Conservation (phyloP, 1,140 invertebrate genomes). For the Neomicropteryx cornuta region DNA sequence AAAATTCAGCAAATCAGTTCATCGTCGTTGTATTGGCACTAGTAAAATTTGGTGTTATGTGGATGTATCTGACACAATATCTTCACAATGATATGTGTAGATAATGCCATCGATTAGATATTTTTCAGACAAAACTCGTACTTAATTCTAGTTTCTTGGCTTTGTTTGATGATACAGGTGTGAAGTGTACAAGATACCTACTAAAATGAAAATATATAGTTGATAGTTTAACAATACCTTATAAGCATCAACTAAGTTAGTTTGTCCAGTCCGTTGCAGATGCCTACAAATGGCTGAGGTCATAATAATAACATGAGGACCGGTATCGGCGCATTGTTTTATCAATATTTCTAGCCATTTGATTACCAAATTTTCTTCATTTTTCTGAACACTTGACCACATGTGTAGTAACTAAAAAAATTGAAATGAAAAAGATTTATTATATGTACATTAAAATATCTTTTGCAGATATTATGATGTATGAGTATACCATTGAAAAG, state of each 20-base stretch:
- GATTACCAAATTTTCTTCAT: conserved; percentile 29
- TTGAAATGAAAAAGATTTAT: background rate
- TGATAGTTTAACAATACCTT: conserved; percentile 32
- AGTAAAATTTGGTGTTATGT: too few species aligned
- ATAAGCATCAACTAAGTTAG: conserved; percentile 27
- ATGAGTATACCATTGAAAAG: conserved; percentile 37
- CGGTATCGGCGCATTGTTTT: conserved; percentile 33
- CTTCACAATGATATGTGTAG: too few species aligned
- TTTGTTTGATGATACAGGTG: too few species aligned
- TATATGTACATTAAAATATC: background rate
- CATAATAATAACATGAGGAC: conserved; percentile 25
- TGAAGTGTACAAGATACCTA: conserved; percentile 15
- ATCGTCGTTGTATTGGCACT: too few species aligned
- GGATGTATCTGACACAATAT: too few species aligned
- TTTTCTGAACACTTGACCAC: conserved; percentile 15
- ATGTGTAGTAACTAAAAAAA: background rate
- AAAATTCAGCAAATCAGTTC: too few species aligned
- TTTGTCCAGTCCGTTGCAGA: conserved; percentile 21
- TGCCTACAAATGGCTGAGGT: conserved; percentile 26
- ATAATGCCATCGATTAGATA: too few species aligned
- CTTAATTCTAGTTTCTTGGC: too few species aligned
- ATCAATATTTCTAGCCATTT: conserved; percentile 36
- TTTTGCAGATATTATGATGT: background rate
- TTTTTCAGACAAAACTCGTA: too few species aligned
- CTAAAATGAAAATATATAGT: conserved; percentile 18